Conservation (phyloP, 1,140 invertebrate genomes). For the Physella acuta region DNA sequence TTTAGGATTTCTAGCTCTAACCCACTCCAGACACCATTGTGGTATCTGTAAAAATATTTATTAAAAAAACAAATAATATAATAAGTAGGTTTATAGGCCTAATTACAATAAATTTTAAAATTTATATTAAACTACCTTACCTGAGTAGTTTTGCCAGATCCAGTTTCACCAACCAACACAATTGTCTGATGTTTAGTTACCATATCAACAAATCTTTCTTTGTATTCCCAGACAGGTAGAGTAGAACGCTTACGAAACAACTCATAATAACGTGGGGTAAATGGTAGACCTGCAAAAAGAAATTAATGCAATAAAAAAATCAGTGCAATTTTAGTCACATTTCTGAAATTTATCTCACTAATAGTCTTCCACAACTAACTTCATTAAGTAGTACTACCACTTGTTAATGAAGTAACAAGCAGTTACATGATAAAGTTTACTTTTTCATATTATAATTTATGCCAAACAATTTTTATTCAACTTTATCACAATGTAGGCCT, state of each 20-base stretch:
- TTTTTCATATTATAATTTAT: too few relatives aligned
- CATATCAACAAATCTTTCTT: slow-evolving; percentile 90
- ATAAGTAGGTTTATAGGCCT: background rate
- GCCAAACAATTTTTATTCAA: too few relatives aligned
- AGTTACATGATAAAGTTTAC: too few relatives aligned
- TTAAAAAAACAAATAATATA: background rate
- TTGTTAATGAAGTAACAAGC: too few relatives aligned
- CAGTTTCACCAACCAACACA: slow-evolving; percentile 89
- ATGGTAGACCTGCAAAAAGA: slow-evolving; percentile 51
- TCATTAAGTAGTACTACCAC: too few relatives aligned
- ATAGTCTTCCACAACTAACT: background rate
- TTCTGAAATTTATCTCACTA: background rate
- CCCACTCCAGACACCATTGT: slow-evolving; percentile 90
- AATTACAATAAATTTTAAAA: slow-evolving; percentile 13
- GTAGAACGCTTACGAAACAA: slow-evolving; percentile 80
- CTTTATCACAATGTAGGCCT: too few relatives aligned
- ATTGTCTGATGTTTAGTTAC: slow-evolving; percentile 87
- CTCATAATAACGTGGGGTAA: slow-evolving; percentile 61
- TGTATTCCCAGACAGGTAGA: slow-evolving; percentile 97
- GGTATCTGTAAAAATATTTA: slow-evolving; percentile 61
- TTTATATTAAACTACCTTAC: slow-evolving; percentile 33
- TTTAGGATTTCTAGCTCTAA: slow-evolving; percentile 67
- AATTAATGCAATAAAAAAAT: background rate
- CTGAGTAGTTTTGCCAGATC: slow-evolving; percentile 95
- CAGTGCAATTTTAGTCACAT: background rate